Evolutionary conservation across 2,888 invertebrate species (phyloP).

Genomic region (Uloborus plumipes): DNA sequence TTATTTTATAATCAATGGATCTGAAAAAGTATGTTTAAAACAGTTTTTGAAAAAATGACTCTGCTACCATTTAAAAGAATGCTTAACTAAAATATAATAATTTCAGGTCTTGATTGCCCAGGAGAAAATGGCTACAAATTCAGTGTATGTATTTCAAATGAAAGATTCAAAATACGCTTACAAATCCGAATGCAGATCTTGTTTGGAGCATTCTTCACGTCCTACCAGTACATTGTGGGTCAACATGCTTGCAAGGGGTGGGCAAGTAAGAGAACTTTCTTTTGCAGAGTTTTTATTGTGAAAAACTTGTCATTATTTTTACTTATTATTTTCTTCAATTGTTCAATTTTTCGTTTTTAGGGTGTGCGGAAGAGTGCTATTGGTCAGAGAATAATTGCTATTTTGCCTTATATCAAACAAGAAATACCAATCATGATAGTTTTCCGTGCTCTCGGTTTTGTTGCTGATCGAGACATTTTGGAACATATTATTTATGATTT

Average conservation of each 20-base stretch:
- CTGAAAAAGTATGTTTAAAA: constrained; percentile 82
- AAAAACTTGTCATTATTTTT: no score
- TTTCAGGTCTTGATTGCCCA: constrained; percentile 91
- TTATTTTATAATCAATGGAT: constrained; percentile 99
- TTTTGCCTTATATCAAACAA: constrained; percentile 98
- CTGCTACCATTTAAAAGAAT: not conserved
- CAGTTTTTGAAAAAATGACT: not conserved
- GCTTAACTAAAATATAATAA: not conserved
- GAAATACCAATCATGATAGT: constrained; percentile 99
- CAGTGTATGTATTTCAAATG: constrained; percentile 99
- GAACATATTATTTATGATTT: constrained; percentile 99
- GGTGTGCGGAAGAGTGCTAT: constrained; percentile 99
- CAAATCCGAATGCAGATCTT: constrained; percentile 96
- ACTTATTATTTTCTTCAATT: not conserved
- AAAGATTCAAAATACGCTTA: constrained; percentile 99
- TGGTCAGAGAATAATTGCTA: constrained; percentile 97
- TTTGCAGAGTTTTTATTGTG: no score
- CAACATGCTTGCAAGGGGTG: constrained; percentile 99
- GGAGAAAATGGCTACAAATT: constrained; percentile 99
- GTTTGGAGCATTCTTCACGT: constrained; percentile 86
- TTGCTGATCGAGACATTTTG: constrained; percentile 98
- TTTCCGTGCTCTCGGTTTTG: constrained; percentile 98
- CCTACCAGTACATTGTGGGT: constrained; percentile 99
- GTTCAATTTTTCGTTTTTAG: constrained; percentile 73
- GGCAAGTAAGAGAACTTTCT: constrained; percentile 76